Conservation (phyloP, 2,797 vertebrate genomes). For the Scomberomorus guttatus region DNA sequence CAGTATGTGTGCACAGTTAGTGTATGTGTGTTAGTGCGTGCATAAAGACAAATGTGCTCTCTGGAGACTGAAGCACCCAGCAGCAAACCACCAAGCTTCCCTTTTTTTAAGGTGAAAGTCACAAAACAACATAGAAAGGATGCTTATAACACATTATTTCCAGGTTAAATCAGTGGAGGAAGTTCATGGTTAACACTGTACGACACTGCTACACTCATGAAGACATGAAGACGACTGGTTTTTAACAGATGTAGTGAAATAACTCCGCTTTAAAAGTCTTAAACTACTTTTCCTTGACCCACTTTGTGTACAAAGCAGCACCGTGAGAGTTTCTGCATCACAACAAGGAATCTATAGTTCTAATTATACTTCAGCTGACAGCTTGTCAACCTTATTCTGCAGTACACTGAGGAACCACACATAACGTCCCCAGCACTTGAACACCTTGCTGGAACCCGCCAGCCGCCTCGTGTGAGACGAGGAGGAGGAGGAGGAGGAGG, state of each 20-base stretch:
- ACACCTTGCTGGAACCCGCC: no score
- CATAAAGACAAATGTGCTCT: conserved; percentile 19
- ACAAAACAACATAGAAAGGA: background rate
- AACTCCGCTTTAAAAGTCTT: background rate
- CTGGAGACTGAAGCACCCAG: background rate
- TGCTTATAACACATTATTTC: no score
- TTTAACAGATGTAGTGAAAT: background rate
- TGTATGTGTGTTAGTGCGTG: conserved; percentile 8
- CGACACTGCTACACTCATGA: background rate
- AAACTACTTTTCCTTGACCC: conserved; percentile 13
- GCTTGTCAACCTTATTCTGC: background rate
- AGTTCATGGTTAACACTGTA: background rate
- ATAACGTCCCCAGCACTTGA: no score
- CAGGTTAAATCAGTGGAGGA: background rate
- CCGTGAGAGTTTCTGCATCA: background rate
- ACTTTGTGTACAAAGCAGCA: background rate
- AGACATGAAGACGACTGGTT: background rate
- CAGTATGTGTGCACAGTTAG: background rate
- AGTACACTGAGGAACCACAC: background rate
- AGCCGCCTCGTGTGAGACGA: no score
- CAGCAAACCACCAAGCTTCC: conserved; percentile 2
- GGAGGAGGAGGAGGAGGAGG: no score
- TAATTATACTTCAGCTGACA: background rate
- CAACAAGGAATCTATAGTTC: background rate
- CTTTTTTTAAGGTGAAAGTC: background rate